A percentile compares a stretch with the other conserved stretches of the same genome.
Evolutionary conservation across 2,113 vertebrate species (phyloP).

Genomic region (Bufo bufo): DNA sequence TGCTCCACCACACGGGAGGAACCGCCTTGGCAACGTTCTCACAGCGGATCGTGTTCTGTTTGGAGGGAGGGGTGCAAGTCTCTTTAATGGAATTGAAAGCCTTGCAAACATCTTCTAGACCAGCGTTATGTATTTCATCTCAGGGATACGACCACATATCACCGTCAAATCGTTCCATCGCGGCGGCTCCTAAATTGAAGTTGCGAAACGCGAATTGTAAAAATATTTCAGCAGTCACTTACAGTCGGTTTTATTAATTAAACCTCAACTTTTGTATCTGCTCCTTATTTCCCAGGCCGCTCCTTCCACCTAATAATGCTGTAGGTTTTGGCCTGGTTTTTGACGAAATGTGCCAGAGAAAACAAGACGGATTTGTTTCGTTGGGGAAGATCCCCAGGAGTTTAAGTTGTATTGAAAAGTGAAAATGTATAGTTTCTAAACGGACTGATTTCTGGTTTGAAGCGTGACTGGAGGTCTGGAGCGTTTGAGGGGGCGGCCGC

Average conservation of each 20-base stretch:
- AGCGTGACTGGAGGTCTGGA: conserved; percentile 13
- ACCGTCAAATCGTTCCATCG: conserved; percentile 18
- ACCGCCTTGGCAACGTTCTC: conserved; percentile 13
- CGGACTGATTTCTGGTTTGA: conserved; percentile 17
- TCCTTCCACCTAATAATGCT: conserved; percentile 46
- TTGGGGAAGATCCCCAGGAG: conserved; percentile 38
- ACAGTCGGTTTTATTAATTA: conserved; percentile 51
- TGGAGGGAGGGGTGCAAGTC: background rate
- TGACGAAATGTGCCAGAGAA: conserved; percentile 29
- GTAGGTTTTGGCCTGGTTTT: conserved; percentile 26
- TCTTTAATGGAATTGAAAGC: conserved; percentile 16
- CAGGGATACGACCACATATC: conserved; percentile 39
- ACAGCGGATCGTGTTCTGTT: background rate
- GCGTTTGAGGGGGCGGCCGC: background rate
- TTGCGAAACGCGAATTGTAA: conserved; percentile 29
- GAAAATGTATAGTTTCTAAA: background rate
- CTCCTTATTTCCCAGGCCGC: conserved; percentile 43
- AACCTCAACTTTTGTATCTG: conserved; percentile 40
- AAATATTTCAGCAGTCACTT: conserved; percentile 48
- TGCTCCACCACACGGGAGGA: background rate
- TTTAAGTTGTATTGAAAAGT: conserved; percentile 12
- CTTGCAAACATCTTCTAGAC: conserved; percentile 18
- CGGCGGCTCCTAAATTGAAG: conserved; percentile 32
- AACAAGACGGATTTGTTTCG: conserved; percentile 27
- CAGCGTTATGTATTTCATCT: conserved; percentile 47